Evolutionary conservation across 2,888 invertebrate genomes (phyloP).

Genomic region (Neria commutata): DNA sequence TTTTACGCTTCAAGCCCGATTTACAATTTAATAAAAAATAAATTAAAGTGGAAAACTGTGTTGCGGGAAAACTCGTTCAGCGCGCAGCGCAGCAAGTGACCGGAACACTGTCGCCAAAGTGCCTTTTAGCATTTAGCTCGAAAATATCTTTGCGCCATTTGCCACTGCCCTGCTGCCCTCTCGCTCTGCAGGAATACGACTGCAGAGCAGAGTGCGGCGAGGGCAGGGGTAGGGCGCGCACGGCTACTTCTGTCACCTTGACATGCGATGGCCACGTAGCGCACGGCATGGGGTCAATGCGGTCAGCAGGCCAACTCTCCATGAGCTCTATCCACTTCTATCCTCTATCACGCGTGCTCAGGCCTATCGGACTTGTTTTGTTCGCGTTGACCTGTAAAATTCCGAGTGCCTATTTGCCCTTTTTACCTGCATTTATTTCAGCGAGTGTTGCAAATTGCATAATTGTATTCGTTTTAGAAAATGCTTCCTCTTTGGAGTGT

Average conservation of each 20-base stretch:
- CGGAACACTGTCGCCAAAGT: constrained; percentile 51
- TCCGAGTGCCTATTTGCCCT: background rate
- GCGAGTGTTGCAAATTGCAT: constrained; percentile 48
- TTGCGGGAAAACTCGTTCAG: background rate
- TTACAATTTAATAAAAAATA: no score
- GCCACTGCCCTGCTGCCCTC: background rate
- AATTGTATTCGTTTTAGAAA: constrained; percentile 38
- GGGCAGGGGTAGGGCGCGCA: constrained; percentile 1
- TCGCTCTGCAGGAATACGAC: background rate
- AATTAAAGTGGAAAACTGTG: background rate
- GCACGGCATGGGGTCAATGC: constrained; percentile 47
- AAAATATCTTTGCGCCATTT: background rate
- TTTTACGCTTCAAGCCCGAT: no score
- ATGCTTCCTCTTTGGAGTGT: background rate
- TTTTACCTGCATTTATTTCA: constrained; percentile 40
- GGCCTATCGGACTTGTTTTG: background rate
- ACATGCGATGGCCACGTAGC: constrained; percentile 50
- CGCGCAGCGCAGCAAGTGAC: constrained; percentile 43
- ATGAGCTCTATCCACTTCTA: background rate
- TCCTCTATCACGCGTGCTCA: background rate
- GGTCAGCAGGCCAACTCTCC: constrained; percentile 7
- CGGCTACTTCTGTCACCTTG: constrained; percentile 26
- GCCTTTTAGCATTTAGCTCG: constrained; percentile 17
- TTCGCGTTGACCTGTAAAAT: constrained; percentile 42
- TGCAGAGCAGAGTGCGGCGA: no score